Base-by-base conservation (phyloP, 2,888 invertebrate species). In the Heteropelma amictum region DNA sequence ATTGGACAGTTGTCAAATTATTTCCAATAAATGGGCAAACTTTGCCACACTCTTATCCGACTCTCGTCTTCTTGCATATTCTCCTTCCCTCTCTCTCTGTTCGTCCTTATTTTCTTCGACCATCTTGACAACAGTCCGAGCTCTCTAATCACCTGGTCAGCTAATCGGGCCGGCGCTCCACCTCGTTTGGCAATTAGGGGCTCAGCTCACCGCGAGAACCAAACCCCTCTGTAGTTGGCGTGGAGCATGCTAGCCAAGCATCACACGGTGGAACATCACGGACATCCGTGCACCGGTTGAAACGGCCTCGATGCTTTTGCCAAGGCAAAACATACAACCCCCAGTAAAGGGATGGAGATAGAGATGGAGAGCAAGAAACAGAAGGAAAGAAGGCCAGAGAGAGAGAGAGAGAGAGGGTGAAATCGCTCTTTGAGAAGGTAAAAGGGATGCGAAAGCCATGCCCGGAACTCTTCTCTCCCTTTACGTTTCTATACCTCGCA, bases 201-300 rank as follows among this genome's bases (percentile, higher is more conserved):
- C 67, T 63, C 63, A 56, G 56, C 47, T 30, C 61, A 42, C 51
- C 63, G 65, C 45, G 26, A 23, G 68, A 68, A 21, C 38, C 38
- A 58, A 45, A 45, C 54, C 33, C 28, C 19, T 23, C 40, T 53
- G 35, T 51, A 21, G 60, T 17, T 53, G 53, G 63, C 51, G 51
- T 40, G 40, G 63, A 28, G 26, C 63, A 64, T 64, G 63, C 63
- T 51, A 64, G 47, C 47, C 12, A 7, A 40, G 60, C 35, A 70
- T 70, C 65, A 56, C 64, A 60, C 69, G 51, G 40, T 60, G 75
- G 67, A 71, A 61, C 77, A 68, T 79, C 78, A 78, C 76, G 73
- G 74, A 78, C 77, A 77, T 78, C 69, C 75, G 71, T 69, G 63
- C 72, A 75, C 73, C 76, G 75, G 60, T 71, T 71, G 65, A 64